Base-by-base conservation (phyloP, 2,113 vertebrate genomes). In the Nannobrachium achirus region DNA sequence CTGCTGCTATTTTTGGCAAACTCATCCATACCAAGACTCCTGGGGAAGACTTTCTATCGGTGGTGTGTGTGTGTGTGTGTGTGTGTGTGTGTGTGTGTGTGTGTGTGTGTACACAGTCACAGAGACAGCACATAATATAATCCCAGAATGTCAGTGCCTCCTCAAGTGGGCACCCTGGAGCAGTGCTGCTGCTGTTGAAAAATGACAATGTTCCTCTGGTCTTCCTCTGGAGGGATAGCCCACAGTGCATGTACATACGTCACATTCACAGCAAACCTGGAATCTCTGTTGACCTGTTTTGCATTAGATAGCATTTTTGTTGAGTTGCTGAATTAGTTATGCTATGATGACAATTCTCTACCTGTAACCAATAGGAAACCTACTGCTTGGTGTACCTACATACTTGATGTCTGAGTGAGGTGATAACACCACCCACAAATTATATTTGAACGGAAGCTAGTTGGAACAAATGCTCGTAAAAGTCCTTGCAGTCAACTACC, bases 401-500 rank as follows among this genome's bases (percentile, higher is more conserved):
- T 33, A 33, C 25, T 2, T 3, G 6, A 46, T 44, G 71, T 58
- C 46, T 50, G 67, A 6, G 58, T 38, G 52, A 42, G 39, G 67
- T 33, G 59, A 71, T 63, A 66, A 48, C 56, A 14, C 62, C 64
- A 42, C 57, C 66, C 10, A 52, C 77, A 42, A 68, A 33, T 33
- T 33, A 33, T 33, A 3, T 33, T 33, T 33, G 3, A 33, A 56
- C 57, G 13, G 52, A 61, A 40, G 0, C 38, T 56, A 49, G 14
- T 44, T 63, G 65, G 33, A 69, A 81, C 61, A 49, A 74, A 78
- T 56, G 71, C 41, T 49, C 16, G 45, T 62, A 46, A 68, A 70
- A 82, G 67, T 66, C 48, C 55, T 61, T 51, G 71, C 75, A 76
- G 64, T 71, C 64, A 69, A 58, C 69, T 67, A 40, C 72, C 70